Conservation (phyloP, 2,797 vertebrate genomes). For the Apogon hyalosoma region DNA sequence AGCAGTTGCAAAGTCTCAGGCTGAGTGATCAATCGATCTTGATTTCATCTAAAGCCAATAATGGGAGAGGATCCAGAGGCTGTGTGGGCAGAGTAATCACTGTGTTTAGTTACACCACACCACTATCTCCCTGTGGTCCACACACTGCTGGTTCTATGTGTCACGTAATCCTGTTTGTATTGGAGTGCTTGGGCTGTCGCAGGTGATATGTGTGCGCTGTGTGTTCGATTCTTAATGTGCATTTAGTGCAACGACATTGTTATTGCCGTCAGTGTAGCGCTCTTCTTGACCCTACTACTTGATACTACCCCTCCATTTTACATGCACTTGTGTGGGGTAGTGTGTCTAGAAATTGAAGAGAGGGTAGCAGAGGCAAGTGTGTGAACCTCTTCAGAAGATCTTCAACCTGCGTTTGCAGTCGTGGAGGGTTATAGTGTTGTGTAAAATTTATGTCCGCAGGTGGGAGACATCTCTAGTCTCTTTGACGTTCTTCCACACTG, state of each 20-base stretch:
- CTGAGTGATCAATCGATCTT: slow-evolving; percentile 53
- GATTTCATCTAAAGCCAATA: slow-evolving; percentile 66
- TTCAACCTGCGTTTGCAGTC: no score
- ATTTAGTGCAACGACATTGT: neutral
- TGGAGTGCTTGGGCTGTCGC: neutral
- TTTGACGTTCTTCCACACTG: no score
- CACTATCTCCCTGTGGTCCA: slow-evolving; percentile 35
- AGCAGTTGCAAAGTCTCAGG: slow-evolving; percentile 33
- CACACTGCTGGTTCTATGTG: slow-evolving; percentile 11
- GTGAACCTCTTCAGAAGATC: no score
- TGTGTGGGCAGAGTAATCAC: slow-evolving; percentile 51
- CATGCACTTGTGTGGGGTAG: no score
- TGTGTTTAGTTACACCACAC: slow-evolving; percentile 60
- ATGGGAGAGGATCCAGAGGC: slow-evolving; percentile 47
- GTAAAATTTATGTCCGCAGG: no score
- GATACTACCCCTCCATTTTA: no score
- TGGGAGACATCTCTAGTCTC: no score
- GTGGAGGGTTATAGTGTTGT: no score
- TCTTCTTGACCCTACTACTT: no score
- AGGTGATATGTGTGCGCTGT: slow-evolving; percentile 2
- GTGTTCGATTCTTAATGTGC: neutral
- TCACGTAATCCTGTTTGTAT: slow-evolving; percentile 6
- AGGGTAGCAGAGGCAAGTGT: no score
- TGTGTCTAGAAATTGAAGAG: no score
- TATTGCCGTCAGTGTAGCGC: neutral